These are phyloP conservation scores for Drosophila arawakana DNA, from an alignment of 1,140 invertebrate genomes.

Conservation along the genomic window DNA sequence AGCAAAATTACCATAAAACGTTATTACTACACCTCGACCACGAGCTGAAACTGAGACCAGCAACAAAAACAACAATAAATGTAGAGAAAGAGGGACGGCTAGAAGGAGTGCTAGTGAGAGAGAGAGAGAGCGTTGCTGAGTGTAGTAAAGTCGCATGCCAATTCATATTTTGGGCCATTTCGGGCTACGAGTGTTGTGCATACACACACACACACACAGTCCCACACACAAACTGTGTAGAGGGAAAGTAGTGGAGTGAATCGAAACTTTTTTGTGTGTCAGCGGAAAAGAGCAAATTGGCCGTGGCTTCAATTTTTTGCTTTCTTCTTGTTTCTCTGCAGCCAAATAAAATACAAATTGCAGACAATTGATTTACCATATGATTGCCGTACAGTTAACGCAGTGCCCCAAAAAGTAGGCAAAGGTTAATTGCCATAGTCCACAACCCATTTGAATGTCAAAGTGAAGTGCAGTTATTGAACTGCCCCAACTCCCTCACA, in stretches of 20 bases:
- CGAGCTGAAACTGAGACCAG: conserved; percentile 12
- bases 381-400: conserved; percentile 56
- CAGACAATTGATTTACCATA: conserved; percentile 83
- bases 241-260: neutral
- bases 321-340: conserved; percentile 39
- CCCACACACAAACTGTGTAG: neutral
- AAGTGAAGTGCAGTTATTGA: conserved; percentile 52
- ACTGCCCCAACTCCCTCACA: conserved; percentile 6
- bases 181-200: neutral
- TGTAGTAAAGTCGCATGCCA: conserved; percentile 22
- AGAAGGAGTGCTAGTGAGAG: neutral
- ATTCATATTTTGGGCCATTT: conserved; percentile 38
- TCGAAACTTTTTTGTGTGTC: conserved; percentile 56
- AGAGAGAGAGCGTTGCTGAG: neutral
- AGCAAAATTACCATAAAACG: conserved; percentile 77
- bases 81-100: neutral
- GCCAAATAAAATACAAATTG: conserved; percentile 78
- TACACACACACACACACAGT: neutral
- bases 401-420: conserved; percentile 54
- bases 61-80: neutral
- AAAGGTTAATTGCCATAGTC: conserved; percentile 66
- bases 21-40: conserved; percentile 61
- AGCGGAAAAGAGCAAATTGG: conserved; percentile 79
- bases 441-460: conserved; percentile 56
- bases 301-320: conserved; percentile 75